These are phyloP conservation scores for Tuta absoluta DNA, from an alignment of 2,888 invertebrate species.

Conservation along the genomic window DNA sequence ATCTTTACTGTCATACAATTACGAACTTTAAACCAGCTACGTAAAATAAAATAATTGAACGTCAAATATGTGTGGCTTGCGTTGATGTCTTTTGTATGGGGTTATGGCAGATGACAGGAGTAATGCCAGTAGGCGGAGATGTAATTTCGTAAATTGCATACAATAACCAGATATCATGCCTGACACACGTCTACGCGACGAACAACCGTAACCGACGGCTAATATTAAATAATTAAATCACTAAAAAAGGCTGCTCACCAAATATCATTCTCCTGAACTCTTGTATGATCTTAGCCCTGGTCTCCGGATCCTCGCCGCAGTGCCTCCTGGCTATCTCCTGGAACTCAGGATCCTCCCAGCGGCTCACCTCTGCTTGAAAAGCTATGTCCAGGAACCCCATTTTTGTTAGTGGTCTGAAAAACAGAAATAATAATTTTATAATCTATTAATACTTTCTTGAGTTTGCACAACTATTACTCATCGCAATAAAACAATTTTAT, in stretches of 20 bases:
- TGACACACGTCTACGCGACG: too few relatives aligned
- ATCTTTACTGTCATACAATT: too few relatives aligned
- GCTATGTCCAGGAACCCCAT: conserved; percentile 73
- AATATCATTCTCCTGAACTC: conserved; percentile 67
- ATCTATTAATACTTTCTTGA: too few relatives aligned
- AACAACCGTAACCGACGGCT: background rate
- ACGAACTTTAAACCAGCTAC: too few relatives aligned
- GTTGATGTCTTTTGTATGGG: conserved; percentile 7
- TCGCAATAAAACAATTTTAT: too few relatives aligned
- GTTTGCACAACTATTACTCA: too few relatives aligned
- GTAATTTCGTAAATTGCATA: too few relatives aligned
- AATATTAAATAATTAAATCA: too few relatives aligned
- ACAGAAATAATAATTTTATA: background rate
- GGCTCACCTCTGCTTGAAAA: conserved; percentile 69
- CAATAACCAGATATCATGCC: too few relatives aligned
- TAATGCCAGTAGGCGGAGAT: too few relatives aligned
- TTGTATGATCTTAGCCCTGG: conserved; percentile 59
- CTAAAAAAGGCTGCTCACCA: conserved; percentile 51
- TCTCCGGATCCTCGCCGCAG: conserved; percentile 65
- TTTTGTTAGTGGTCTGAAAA: background rate
- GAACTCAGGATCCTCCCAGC: conserved; percentile 71
- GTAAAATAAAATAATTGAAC: background rate
- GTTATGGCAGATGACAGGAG: too few relatives aligned
- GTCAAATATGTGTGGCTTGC: background rate
- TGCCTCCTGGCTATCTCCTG: conserved; percentile 63